phyloP scores from a whole-genome alignment of 2,888 invertebrate species.

The Epinotia brunnichana region DNA sequence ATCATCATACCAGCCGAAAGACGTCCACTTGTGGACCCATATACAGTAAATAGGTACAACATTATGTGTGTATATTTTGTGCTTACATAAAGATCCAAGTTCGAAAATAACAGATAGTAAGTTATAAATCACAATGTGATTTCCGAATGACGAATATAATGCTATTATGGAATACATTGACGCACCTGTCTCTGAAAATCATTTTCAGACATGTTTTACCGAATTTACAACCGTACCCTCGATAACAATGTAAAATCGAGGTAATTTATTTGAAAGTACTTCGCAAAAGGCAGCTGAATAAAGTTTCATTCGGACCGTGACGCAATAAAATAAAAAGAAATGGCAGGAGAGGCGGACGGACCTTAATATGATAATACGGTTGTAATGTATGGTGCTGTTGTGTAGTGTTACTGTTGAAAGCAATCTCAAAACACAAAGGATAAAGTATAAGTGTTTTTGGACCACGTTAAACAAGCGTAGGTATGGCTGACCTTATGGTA shows the following conservation, averaged over 20 bases:
- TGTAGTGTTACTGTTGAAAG: constrained; percentile 7
- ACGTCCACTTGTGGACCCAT: no score
- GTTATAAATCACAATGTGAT: neutral
- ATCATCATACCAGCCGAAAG: no score
- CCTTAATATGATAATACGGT: constrained; percentile 36
- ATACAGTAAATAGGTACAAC: no score
- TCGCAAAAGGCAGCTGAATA: constrained; percentile 34
- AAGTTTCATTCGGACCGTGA: constrained; percentile 41
- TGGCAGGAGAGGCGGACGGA: constrained; percentile 7
- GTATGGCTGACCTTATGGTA: no score
- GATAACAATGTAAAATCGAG: constrained; percentile 42
- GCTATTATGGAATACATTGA: constrained; percentile 2
- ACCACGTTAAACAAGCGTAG: no score
- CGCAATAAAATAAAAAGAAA: constrained; percentile 41
- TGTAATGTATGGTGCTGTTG: neutral
- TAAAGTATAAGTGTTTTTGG: no score
- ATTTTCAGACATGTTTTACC: constrained; percentile 30
- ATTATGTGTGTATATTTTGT: no score
- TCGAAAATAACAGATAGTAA: neutral
- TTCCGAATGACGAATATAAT: neutral
- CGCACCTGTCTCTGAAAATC: neutral
- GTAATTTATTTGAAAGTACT: constrained; percentile 38
- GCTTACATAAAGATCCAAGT: no score
- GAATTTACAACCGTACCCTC: constrained; percentile 37
- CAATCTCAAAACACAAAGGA: neutral